A percentile compares a stretch with the other conserved stretches of the same genome.
Evolutionary conservation across 2,797 vertebrate genomes (phyloP).

Genomic region (Steatocranus sp.): DNA sequence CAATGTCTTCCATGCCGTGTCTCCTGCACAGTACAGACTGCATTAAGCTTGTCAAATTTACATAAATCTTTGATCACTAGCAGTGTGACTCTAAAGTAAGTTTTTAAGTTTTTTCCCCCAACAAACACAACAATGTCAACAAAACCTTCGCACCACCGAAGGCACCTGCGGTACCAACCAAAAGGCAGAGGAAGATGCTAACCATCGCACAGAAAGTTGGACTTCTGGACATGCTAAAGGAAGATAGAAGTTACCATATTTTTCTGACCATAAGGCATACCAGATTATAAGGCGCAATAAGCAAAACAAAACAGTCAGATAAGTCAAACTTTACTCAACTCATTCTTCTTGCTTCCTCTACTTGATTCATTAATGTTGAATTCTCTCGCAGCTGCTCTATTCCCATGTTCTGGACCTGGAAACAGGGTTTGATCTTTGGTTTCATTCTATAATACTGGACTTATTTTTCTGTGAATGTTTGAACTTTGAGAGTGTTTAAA

Average conservation of each 20-base stretch:
- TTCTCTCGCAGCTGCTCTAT: neutral
- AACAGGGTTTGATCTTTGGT: neutral
- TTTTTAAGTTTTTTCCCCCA: neutral
- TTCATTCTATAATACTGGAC: neutral
- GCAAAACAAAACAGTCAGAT: neutral
- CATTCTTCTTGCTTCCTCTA: neutral
- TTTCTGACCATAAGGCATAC: neutral
- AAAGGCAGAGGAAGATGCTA: neutral
- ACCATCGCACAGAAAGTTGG: neutral
- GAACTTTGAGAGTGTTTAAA: neutral
- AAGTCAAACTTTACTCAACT: neutral
- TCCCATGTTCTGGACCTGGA: neutral
- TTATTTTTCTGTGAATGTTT: neutral
- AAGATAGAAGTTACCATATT: neutral
- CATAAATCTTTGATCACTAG: neutral
- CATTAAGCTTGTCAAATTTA: neutral
- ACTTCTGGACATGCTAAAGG: neutral
- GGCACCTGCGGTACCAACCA: neutral
- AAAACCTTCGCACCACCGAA: neutral
- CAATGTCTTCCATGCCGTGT: neutral
- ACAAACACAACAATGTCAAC: neutral
- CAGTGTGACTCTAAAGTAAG: neutral
- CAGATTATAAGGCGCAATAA: neutral
- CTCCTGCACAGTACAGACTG: neutral
- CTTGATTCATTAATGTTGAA: neutral